Evolutionary conservation across 2,888 invertebrate species (phyloP).

Genomic region (Agrochola lota): DNA sequence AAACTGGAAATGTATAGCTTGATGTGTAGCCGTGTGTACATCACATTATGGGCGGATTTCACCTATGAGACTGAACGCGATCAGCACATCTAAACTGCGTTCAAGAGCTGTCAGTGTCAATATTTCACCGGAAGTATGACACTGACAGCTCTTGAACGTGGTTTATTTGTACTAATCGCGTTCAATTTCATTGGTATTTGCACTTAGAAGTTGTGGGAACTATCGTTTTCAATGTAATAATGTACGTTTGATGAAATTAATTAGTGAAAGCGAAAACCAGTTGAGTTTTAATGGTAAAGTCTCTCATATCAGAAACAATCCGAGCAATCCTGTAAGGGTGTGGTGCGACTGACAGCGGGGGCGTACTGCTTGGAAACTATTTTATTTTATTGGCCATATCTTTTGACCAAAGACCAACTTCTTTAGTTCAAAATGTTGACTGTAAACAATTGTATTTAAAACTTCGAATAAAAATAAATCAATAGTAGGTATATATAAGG

Average conservation of each 20-base stretch:
- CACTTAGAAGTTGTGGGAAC: neutral
- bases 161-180: too few relatives aligned
- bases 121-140: too few relatives aligned
- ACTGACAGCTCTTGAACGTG: too few relatives aligned
- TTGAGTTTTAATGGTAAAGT: slow-evolving; percentile 60
- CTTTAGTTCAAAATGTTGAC: neutral
- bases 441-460: neutral
- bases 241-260: neutral
- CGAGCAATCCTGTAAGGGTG: slow-evolving; percentile 38
- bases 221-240: neutral
- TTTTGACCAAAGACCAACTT: neutral
- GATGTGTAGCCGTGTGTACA: too few relatives aligned
- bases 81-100: too few relatives aligned
- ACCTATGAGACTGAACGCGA: too few relatives aligned
- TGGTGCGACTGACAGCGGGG: slow-evolving; percentile 49
- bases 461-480: neutral
- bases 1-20: too few relatives aligned
- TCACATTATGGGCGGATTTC: neutral
- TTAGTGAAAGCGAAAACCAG: neutral
- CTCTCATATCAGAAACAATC: slow-evolving; percentile 43
- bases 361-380: neutral
- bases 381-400: neutral
- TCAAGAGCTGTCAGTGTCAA: too few relatives aligned
- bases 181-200: too few relatives aligned
- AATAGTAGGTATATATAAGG: neutral